Evolutionary conservation across 2,888 invertebrate genomes (phyloP), one percentile per base, ranked within the genome.

Genomic region (Alcis repandata): DNA sequence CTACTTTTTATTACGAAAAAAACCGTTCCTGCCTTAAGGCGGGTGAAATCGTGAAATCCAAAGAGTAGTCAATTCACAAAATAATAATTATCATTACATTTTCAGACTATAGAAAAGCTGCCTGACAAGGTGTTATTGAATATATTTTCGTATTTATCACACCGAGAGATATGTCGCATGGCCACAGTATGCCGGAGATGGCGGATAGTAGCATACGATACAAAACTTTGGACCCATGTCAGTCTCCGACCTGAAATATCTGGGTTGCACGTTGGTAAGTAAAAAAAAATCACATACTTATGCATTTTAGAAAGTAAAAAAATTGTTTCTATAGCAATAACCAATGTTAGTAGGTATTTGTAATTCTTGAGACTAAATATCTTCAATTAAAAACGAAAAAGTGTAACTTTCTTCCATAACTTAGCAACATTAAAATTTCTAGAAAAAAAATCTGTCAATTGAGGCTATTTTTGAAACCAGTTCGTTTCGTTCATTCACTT

Each of bases 231-330:
- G 99, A 97, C 97, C 75, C 96, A 97, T 83, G 99, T 99, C 36
- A 99, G 99, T 1, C 94, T 99, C 48, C 95, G 99, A 40, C 99
- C 99, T 9, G 99, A 99, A 91, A 97, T 98, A 77, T 99, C 99
- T 17, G 99, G 99, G 27, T 94, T 99, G 45, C 98, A 98, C 87
- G 98, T 99, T 61, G 95, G 93, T 93, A 69, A 80, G 92, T 85
- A 1, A 32, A 17, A 15, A 32, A 19, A 13, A 13, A 6, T 11
- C 36, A 36, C 13, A 45, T 10, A 13, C 20, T 13, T 10, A 20
- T 13, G 11, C 17, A 17, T 17, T 17, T 41, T 38, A 3, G 4
- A 2, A 27, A 27, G 27, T 27, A 4, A 27, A 4, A 27, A 27
- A 27, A 4, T 6, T 4, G 27, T 27, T 27, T 27, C 6, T 4